Percentiles rank a stretch among this genome's conserved stretches.
Conservation (phyloP, 2,797 vertebrate genomes). For the Oreortyx pictus region DNA sequence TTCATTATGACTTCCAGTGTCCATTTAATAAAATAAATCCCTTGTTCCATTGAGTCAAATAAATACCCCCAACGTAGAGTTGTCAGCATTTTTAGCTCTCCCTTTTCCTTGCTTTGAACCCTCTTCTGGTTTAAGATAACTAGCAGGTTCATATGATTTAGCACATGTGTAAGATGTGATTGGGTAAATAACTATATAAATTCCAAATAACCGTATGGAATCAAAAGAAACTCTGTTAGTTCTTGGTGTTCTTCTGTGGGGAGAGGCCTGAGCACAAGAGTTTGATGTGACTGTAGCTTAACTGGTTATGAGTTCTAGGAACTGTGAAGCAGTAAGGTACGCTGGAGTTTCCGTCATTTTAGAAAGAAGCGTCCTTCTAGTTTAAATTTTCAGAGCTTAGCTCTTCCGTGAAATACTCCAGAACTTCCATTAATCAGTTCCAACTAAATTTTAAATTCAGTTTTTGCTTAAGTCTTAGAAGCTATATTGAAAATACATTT, state of each 20-base stretch:
- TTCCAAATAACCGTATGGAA: background rate
- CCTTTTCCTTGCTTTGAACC: background rate
- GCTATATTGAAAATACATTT: background rate
- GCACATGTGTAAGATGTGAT: too few relatives aligned
- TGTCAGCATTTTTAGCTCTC: background rate
- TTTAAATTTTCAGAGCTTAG: background rate
- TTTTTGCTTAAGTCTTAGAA: background rate
- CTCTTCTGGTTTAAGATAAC: background rate
- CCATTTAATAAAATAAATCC: background rate
- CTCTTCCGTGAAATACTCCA: background rate
- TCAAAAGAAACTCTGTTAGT: background rate
- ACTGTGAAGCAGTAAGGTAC: background rate
- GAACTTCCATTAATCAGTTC: background rate
- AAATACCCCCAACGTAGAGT: background rate
- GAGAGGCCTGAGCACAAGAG: background rate
- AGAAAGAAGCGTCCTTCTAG: background rate
- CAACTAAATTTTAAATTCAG: background rate
- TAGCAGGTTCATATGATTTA: background rate
- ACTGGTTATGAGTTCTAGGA: background rate
- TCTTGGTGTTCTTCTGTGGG: background rate
- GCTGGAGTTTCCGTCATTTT: background rate
- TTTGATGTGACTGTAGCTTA: background rate
- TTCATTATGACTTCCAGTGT: background rate
- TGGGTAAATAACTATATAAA: too few relatives aligned
- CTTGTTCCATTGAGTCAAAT: accelerated